A percentile compares a stretch with the other conserved stretches of the same genome.
Evolutionary conservation across 2,113 vertebrate genomes (phyloP).

Genomic region (Pollimyrus isidori): DNA sequence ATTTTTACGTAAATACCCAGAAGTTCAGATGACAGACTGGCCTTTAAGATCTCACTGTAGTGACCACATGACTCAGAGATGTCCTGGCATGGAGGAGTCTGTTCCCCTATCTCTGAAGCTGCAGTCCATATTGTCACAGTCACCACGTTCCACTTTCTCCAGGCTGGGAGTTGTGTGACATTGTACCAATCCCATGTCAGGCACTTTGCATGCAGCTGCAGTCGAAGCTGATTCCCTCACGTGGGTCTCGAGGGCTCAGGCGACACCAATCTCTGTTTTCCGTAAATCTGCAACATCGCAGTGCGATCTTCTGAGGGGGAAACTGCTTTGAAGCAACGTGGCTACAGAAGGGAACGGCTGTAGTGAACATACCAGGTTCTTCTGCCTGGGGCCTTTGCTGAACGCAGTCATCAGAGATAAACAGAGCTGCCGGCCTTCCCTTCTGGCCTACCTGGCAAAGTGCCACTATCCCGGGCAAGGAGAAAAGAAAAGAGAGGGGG

Average conservation of each 20-base stretch:
- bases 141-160: background rate
- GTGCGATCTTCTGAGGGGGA: background rate
- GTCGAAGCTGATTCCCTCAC: background rate
- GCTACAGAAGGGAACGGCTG: background rate
- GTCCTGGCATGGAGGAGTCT: background rate
- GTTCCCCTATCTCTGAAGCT: background rate
- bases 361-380: background rate
- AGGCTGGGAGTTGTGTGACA: background rate
- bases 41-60: background rate
- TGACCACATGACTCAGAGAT: background rate
- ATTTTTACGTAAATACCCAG: slow-evolving; percentile 12
- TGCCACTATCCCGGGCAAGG: background rate
- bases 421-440: background rate
- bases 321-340: background rate
- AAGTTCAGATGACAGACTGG: too few species aligned
- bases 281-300: background rate
- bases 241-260: background rate
- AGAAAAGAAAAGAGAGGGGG: background rate
- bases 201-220: background rate
- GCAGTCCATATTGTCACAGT: background rate
- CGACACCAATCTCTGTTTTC: background rate
- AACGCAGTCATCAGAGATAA: background rate
- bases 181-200: background rate
- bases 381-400: background rate
- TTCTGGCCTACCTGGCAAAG: background rate